phyloP scores from a whole-genome alignment of 2,888 invertebrate species.

The Leptogaster cylindrica region DNA sequence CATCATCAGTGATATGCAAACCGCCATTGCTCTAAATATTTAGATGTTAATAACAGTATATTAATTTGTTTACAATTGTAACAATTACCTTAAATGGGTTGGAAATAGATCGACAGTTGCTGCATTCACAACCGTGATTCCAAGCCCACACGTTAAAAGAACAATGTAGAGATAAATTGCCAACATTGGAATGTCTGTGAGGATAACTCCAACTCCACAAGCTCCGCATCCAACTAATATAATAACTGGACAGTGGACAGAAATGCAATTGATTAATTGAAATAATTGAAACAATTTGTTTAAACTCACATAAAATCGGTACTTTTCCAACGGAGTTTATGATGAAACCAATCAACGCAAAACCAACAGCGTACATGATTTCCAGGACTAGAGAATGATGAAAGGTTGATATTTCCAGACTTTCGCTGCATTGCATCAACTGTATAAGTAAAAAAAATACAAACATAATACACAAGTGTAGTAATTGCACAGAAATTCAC shows the following conservation, averaged over 20 bases:
- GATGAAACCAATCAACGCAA: constrained; percentile 53
- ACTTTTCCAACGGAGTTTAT: constrained; percentile 54
- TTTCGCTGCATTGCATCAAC: constrained; percentile 49
- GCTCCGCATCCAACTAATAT: constrained; percentile 51
- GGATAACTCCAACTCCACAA: constrained; percentile 51
- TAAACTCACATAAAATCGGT: constrained; percentile 53
- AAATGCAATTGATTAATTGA: not conserved
- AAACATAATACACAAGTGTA: not conserved
- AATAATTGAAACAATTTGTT: not conserved
- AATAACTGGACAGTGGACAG: constrained; percentile 48
- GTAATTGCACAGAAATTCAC: not conserved
- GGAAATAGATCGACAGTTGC: constrained; percentile 58
- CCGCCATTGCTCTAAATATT: constrained; percentile 63
- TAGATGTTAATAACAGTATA: not conserved
- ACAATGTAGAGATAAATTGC: constrained; percentile 53
- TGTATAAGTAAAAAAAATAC: constrained; percentile 17
- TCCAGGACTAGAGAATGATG: constrained; percentile 54
- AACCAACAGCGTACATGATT: constrained; percentile 53
- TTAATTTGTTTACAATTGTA: not conserved
- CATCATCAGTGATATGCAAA: constrained; percentile 65
- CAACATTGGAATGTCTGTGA: constrained; percentile 51
- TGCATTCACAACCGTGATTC: constrained; percentile 55
- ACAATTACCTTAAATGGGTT: constrained; percentile 54
- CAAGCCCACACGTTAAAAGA: constrained; percentile 53
- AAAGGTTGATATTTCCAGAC: constrained; percentile 54